Base-by-base conservation (phyloP, 2,113 vertebrate genomes). In the Dryoscopus gambensis region DNA sequence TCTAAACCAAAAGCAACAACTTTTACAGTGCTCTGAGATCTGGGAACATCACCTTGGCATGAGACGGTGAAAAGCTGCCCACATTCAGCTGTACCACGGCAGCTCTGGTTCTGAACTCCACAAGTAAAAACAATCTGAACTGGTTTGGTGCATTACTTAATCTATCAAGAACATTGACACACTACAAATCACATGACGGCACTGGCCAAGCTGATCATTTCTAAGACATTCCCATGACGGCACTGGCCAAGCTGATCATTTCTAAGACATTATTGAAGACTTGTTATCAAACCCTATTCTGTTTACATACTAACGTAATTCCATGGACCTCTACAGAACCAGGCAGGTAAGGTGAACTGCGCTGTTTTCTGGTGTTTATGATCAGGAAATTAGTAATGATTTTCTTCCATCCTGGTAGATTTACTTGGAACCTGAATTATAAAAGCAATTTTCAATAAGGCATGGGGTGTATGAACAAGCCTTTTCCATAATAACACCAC, bases 401-500 rank as follows among this genome's bases (percentile, higher is more conserved):
- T 94, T 92, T 87, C 77, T 85, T 62, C 60, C 68, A 68, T 33
- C 33, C 33, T 30, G 59, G 52, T 25, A 89, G 80, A 68, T 77
- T 89, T 95, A 92, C 88, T 93, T 33, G 24, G 28, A 90, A 69
- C 37, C 27, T 87, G 89, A 95, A 94, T 96, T 96, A 97, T 67
- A 95, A 96, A 97, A 86, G 85, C 83, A 93, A 90, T 97, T 96
- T 97, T 91, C 64, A 83, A 24, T 94, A 95, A 97, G 65, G 63
- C 60, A 64, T n/a, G 3, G 6, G 87, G 87, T 92, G 59, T 17
- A 64, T 44, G 95, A 95, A 95, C 84, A 97, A 88, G 80, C 53
- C 78, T 95, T 87, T 92, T 94, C 89, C 62, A 96, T 96, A 97
- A 97, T 96, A 97, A 97, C 88, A 92, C 73, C 78, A 71, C 90